Base-by-base conservation (phyloP, 2,113 vertebrate species). In the Onychorhynchus coronatus region DNA sequence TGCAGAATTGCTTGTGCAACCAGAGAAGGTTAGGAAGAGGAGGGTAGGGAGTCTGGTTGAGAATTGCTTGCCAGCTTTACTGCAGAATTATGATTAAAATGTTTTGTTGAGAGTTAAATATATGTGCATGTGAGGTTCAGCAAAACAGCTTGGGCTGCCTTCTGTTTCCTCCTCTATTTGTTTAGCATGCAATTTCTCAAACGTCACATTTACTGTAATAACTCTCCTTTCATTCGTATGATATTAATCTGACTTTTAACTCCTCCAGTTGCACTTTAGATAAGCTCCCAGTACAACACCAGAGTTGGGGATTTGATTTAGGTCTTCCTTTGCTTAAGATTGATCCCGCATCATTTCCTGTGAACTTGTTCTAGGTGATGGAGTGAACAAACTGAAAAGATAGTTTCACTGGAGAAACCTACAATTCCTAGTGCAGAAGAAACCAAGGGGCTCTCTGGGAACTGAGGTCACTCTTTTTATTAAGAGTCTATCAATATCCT, bases 61-160 rank as follows among this genome's bases (percentile, higher is more conserved):
- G 77, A 93, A 59, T n/a, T 71, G 65, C 63, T 88, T 94, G 82
- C 68, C 76, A 97, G 58, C 44, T 70, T 83, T 67, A 74, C 72
- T 70, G 67, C 71, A 91, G 91, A 97, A 97, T 96, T 92, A 96
- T 94, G 92, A 96, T 95, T 37, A 91, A 97, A 95, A 78, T 95
- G 71, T 91, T 97, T 91, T 96, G 79, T 78, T 81, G 82, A 42
- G n/a, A 53, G 35, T 89, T 96, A 74, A 97, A 91, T 88, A 52
- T 63, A 50, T 41, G 62, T 44, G 67, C 82, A 91, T 1, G 8
- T 85, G 71, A 95, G 71, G 89, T 76, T 90, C 76, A 92, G 71
- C 61, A 72, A 83, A 95, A 96, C 93, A 97, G 88, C 95, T 95
- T 96, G 92, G 83, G n/a, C 72, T 91, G 88, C 97, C 92, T 96